phyloP scores from a whole-genome alignment of 2,113 vertebrate species.

The Paratilapia polleni region DNA sequence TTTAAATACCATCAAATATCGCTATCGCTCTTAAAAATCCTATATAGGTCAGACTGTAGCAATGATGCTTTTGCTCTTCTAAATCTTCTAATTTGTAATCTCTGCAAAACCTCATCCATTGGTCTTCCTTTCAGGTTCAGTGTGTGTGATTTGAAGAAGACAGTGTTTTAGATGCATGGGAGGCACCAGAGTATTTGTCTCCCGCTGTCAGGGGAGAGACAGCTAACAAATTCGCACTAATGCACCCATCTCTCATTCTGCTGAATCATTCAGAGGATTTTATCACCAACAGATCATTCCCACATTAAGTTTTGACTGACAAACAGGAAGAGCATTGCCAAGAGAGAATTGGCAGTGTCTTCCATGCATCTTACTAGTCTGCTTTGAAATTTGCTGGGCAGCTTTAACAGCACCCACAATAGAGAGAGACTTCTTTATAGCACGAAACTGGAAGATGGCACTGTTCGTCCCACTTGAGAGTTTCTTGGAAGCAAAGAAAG shows the following conservation, averaged over 20 bases:
- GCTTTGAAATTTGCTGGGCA: slow-evolving; percentile 27
- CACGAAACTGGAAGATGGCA: slow-evolving; percentile 38
- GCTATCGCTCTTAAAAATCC: too few species aligned
- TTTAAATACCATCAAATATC: too few species aligned
- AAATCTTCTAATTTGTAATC: neutral
- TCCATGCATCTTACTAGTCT: slow-evolving; percentile 12
- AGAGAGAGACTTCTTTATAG: slow-evolving; percentile 15
- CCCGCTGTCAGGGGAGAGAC: neutral
- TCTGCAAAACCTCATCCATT: neutral
- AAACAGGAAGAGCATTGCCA: slow-evolving; percentile 21
- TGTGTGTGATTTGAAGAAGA: neutral
- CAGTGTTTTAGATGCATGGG: slow-evolving; percentile 17
- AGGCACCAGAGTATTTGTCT: slow-evolving; percentile 2
- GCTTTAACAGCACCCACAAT: slow-evolving; percentile 24
- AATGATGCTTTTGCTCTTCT: neutral
- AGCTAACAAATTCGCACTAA: neutral
- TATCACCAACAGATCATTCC: slow-evolving; percentile 12
- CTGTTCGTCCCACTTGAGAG: slow-evolving; percentile 15
- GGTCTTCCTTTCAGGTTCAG: neutral
- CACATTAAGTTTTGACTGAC: slow-evolving; percentile 29
- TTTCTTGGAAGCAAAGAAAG: slow-evolving; percentile 39
- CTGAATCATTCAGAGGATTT: slow-evolving; percentile 30
- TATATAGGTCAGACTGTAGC: too few species aligned
- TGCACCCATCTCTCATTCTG: slow-evolving; percentile 3
- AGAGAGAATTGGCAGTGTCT: slow-evolving; percentile 27